Base-by-base conservation (phyloP, 1,140 invertebrate genomes). In the Limonius californicus region DNA sequence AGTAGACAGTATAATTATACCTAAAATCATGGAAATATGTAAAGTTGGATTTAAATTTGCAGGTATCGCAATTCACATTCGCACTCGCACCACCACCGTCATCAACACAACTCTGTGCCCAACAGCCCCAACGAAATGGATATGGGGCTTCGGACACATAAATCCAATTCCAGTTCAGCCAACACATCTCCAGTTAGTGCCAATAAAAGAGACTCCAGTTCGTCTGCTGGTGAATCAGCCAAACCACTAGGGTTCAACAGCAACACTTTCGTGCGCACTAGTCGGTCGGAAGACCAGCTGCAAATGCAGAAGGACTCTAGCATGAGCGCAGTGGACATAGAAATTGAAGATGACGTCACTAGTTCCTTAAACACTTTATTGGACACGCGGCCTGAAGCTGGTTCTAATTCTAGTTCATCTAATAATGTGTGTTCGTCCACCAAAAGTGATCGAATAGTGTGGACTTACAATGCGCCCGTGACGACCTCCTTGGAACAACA, bases 331-430 rank as follows among this genome's bases (percentile, higher is more conserved):
- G 90, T 91, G 59, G 90, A 92, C 67, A 92, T 94, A 68, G 93
- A 95, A 67, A 89, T 93, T 65, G 93, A 95, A 77, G 94, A 96
- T 76, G 92, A 95, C 77, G 87, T 95, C 63, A 94, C 93, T 69
- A 94, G 92, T 66, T 95, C 92, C 50, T 79, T 95, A 56, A 95
- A 95, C 76, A 94, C 92, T 23, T 81, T 97, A 54, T 78, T 95
- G 62, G 91, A 94, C 79, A 92, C 90, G 45, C 82, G 88, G 67
- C 85, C 87, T 14, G 89, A 90, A 27, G 64, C 15, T 14, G 18
- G 53, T 30, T 55, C 53, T 15, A 55, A 55, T 66, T 1, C 47
- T 12, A 50, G 39, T 16, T 61, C 59, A 15, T 39, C 53, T 14
- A 61, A 61, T 35, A 55, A 55, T 50, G 54, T 56, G 15, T 54